Evolutionary conservation across 2,113 vertebrate genomes (phyloP), one percentile per base, ranked within the genome.

Genomic region (Himantopus leucocephalus): DNA sequence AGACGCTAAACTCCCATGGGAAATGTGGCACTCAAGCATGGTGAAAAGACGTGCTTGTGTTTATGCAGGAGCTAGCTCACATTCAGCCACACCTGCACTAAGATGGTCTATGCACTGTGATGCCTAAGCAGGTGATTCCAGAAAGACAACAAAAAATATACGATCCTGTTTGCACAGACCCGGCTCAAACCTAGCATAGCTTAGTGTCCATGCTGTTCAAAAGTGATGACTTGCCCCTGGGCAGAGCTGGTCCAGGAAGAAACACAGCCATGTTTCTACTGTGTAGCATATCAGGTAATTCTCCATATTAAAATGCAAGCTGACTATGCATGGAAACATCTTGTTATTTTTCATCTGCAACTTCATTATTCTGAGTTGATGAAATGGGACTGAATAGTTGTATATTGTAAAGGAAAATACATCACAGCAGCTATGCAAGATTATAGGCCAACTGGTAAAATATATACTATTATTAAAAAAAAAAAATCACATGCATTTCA

Each of bases 71-170:
- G 27, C 23, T 41, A 55, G 43, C 39, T 89, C 55, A 17, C 8
- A 6, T n/a, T 91, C 47, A 83, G 76, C 17, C 76, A 79, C 47
- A 52, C 5, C 34, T 39, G 22, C 14, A 13, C 58, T 47, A 32
- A n/a, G 45, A 74, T 0, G 1, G 35, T 47, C 80, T 47, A 4
- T 5, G 35, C 52, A n/a, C 52, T n/a, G 11, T 0, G 0, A 52
- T 35, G n/a, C 47, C n/a, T 24, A 52, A 75, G 52, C 26, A 85
- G 17, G 26, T 35, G 35, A 32, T 41, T 71, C 39, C 43, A 73
- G 60, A 77, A 60, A 94, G 50, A n/a, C 45, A 60, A 70, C 17
- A 74, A 45, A 74, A 74, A 71, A n/a, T 58, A 79, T 10, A 43
- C 45, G 41, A 77, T 18, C 13, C 24, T 2, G 5, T 50, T 30